Evolutionary conservation across 2,113 vertebrate genomes (phyloP).

Genomic region (Origma solitaria): DNA sequence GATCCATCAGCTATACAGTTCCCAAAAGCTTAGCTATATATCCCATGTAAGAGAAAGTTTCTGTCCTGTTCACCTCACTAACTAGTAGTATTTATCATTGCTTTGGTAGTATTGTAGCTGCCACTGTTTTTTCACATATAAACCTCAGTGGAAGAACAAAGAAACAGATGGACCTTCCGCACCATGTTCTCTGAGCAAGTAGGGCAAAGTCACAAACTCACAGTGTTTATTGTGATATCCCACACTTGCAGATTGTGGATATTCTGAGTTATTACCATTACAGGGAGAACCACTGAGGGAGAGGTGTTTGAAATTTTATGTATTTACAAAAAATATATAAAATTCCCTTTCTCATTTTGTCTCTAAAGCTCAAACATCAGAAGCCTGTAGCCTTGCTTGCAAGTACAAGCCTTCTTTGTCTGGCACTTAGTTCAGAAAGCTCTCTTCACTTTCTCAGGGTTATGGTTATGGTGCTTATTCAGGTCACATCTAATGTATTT

Average conservation of each 20-base stretch:
- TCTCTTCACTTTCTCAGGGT: neutral
- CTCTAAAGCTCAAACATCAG: neutral
- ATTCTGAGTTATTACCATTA: neutral
- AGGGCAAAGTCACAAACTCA: neutral
- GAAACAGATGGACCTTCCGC: neutral
- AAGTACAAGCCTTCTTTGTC: neutral
- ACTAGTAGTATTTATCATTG: neutral
- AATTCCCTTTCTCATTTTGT: neutral
- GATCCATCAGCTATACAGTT: neutral
- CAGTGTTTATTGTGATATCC: neutral
- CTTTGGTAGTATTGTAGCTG: neutral
- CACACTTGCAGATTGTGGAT: fast-evolving
- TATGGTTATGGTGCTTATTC: neutral
- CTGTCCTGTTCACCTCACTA: neutral
- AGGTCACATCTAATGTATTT: neutral
- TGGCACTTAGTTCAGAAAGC: neutral
- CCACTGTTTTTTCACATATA: neutral
- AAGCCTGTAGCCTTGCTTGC: neutral
- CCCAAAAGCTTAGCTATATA: neutral
- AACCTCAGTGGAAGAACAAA: neutral
- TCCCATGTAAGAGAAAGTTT: neutral
- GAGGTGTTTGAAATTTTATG: neutral
- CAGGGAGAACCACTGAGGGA: neutral
- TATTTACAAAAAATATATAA: neutral
- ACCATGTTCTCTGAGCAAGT: neutral